These are phyloP conservation scores for Borostomias antarcticus DNA, from an alignment of 2,797 vertebrate species.

Conservation along the genomic window DNA sequence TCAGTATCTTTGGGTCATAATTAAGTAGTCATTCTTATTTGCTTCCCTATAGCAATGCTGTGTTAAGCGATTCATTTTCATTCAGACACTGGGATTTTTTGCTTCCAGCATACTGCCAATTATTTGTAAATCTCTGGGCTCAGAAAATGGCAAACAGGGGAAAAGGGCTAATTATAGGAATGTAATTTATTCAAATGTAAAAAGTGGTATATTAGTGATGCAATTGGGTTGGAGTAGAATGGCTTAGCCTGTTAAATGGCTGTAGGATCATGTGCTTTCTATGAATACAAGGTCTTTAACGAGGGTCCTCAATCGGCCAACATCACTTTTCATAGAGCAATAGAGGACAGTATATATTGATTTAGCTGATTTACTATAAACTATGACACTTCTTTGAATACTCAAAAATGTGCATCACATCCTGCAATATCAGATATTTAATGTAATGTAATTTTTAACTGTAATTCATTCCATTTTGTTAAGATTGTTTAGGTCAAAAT, in stretches of 20 bases:
- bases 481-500: not conserved
- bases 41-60: slow-evolving; percentile 32
- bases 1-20: slow-evolving; percentile 48
- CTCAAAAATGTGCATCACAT: too few species aligned
- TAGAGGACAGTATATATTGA: not conserved
- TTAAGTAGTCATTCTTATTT: slow-evolving; percentile 46
- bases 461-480: too few species aligned
- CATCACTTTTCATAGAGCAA: not conserved
- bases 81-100: slow-evolving; percentile 15
- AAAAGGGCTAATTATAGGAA: slow-evolving; percentile 22
- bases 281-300: not conserved
- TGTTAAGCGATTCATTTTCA: slow-evolving; percentile 9
- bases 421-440: not conserved
- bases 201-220: slow-evolving; percentile 13
- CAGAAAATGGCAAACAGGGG: slow-evolving; percentile 17
- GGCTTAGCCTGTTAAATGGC: not conserved
- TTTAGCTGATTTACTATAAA: not conserved
- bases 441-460: not conserved
- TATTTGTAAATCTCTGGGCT: slow-evolving; percentile 36
- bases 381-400: too few species aligned
- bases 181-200: slow-evolving; percentile 49
- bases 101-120: slow-evolving; percentile 41
- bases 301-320: not conserved
- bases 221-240: not conserved
- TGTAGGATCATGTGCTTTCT: not conserved